Evolutionary conservation across 1,140 invertebrate species (phyloP).

Genomic region (Ditylenchus dipsaci): DNA sequence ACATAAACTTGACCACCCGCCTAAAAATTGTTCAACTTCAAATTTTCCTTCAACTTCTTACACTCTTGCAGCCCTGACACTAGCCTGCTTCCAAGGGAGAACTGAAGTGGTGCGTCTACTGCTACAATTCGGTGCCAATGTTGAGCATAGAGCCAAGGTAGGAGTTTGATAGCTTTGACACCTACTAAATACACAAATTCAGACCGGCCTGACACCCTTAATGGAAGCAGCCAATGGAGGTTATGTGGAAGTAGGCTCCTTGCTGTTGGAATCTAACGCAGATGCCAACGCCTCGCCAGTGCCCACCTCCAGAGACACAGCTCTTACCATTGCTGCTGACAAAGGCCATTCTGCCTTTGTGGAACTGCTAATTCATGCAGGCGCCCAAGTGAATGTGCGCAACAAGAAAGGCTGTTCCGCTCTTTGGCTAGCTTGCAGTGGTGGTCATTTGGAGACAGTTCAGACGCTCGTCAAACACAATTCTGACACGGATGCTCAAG

Average conservation of each 20-base stretch:
- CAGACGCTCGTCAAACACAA: slow-evolving; percentile 79
- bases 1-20: too few species aligned
- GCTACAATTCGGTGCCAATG: slow-evolving; percentile 92
- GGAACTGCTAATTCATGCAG: slow-evolving; percentile 66
- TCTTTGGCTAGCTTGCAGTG: slow-evolving; percentile 80
- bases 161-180: too few species aligned
- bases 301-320: slow-evolving; percentile 91
- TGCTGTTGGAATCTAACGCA: slow-evolving; percentile 88
- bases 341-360: slow-evolving; percentile 97
- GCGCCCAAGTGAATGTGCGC: slow-evolving; percentile 79
- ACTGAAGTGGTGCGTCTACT: slow-evolving; percentile 94
- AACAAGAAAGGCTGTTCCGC: slow-evolving; percentile 99
- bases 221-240: slow-evolving; percentile 99
- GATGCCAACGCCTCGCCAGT: slow-evolving; percentile 98
- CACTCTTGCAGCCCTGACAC: slow-evolving; percentile 83
- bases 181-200: slow-evolving; percentile 20
- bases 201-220: slow-evolving; percentile 90
- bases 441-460: slow-evolving; percentile 88
- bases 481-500: slow-evolving; percentile 94
- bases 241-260: slow-evolving; percentile 92
- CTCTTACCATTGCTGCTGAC: slow-evolving; percentile 95
- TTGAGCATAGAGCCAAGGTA: slow-evolving; percentile 96
- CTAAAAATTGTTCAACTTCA: too few species aligned
- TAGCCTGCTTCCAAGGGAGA: slow-evolving; percentile 97
- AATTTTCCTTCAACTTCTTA: too few species aligned